Percentiles rank a stretch among this genome's conserved stretches.
Conservation (phyloP, 2,113 vertebrate species). For the Gila orcuttii region DNA sequence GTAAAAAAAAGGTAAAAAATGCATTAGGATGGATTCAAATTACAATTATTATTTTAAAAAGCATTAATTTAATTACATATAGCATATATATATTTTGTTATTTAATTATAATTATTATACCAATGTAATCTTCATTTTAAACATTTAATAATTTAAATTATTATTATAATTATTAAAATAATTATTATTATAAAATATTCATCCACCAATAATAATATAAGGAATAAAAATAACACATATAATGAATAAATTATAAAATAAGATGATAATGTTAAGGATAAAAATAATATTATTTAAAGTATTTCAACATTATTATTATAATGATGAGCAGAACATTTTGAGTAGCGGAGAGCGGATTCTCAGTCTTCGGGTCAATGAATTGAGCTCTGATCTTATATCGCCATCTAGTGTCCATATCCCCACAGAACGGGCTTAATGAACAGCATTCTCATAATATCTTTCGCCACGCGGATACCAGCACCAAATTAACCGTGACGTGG, state of each 20-base stretch:
- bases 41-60: background rate
- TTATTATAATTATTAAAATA: background rate
- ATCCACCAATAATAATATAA: background rate
- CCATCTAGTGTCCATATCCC: slow-evolving; percentile 34
- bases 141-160: background rate
- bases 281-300: no score
- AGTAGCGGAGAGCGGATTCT: no score
- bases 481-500: background rate
- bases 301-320: no score
- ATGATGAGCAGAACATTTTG: background rate
- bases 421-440: background rate
- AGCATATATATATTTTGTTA: background rate
- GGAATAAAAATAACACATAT: background rate
- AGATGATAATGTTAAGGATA: no score
- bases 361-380: background rate
- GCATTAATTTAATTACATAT: background rate
- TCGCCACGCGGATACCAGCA: no score
- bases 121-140: background rate
- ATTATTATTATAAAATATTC: background rate
- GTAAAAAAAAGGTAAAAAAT: no score
- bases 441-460: background rate
- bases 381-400: slow-evolving; percentile 10
- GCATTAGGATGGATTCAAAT: background rate
- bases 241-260: background rate
- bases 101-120: background rate